Evolutionary conservation across 2,888 invertebrate genomes (phyloP), one percentile per base, ranked within the genome.

Genomic region (Lithosia quadra): DNA sequence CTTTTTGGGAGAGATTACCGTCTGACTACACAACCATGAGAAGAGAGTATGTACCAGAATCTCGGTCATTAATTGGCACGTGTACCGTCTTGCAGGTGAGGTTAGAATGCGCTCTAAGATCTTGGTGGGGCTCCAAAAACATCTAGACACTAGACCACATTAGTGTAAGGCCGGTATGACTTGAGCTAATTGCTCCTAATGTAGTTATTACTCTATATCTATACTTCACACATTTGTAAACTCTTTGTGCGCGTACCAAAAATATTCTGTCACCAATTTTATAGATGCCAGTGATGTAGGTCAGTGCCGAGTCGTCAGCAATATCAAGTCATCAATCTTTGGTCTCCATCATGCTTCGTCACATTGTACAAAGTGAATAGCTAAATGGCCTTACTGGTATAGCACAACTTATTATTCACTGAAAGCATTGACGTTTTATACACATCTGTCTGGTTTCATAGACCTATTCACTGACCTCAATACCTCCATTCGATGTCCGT

Each of bases 271-370:
- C 43, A n/a, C 18, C 62, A 49, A 39, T 33, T n/a, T 21, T 21
- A 33, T 13, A 63, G 9, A 36, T 10, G 4, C 9, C 11, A 18
- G 0, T 15, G 53, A 63, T 59, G 39, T 55, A 65, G 65, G 68
- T 68, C 68, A 68, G 43, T 60, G 68, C 34, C 61, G 34, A 43
- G 28, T 55, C 10, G 60, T 33, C 62, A 59, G 18, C 22, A 59
- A 63, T 56, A 56, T 61, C 39, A n/a, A 49, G 11, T n/a, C 36
- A 57, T 68, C 33, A 43, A 65, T 65, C 68, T 60, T 65, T 49
- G 63, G 55, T 28, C 58, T 49, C n/a, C 55, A 61, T 43, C 49
- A 63, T 36, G n/a, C 34, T 68, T 49, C 21, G 21, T 34, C 21
- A 34, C 49, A 58, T 63, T 58, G 63, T 63, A 18, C n/a, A 43